A percentile compares a stretch with the other conserved stretches of the same genome.
Conservation (phyloP, 2,113 vertebrate species). For the Mandrillus leucophaeus region DNA sequence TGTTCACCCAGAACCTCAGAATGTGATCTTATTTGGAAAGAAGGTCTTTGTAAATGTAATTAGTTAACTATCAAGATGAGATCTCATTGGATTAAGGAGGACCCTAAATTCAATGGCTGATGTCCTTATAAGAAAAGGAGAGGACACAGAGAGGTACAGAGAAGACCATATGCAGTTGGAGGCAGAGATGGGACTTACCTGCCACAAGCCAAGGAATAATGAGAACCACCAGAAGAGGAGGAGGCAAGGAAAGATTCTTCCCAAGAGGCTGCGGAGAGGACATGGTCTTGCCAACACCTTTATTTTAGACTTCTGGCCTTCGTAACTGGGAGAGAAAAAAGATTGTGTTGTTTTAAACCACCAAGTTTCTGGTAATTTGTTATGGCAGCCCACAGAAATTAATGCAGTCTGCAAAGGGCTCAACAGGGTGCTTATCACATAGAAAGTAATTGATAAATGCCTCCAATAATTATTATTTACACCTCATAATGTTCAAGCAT, state of each 20-base stretch:
- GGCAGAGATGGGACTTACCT: neutral
- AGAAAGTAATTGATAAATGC: neutral
- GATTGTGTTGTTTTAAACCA: neutral
- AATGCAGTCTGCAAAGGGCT: neutral
- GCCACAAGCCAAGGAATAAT: accelerated
- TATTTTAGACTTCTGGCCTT: neutral
- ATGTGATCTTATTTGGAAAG: neutral
- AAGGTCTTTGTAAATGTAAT: neutral
- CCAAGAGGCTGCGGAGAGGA: neutral
- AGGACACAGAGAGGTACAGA: neutral
- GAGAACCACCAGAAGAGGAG: neutral
- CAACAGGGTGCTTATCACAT: neutral
- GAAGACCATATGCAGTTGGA: neutral
- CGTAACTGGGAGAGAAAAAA: neutral
- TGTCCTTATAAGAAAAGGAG: neutral
- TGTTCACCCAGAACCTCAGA: neutral
- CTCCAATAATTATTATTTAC: neutral
- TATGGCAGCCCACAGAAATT: neutral
- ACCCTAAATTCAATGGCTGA: neutral
- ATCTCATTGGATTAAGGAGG: neutral
- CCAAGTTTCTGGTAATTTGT: neutral
- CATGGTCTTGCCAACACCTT: neutral
- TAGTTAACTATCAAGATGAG: neutral
- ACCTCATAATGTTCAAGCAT: neutral
- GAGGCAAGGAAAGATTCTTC: neutral